These are phyloP conservation scores for Brachionus plicatilis DNA, from an alignment of 1,140 invertebrate species.

Conservation along the genomic window DNA sequence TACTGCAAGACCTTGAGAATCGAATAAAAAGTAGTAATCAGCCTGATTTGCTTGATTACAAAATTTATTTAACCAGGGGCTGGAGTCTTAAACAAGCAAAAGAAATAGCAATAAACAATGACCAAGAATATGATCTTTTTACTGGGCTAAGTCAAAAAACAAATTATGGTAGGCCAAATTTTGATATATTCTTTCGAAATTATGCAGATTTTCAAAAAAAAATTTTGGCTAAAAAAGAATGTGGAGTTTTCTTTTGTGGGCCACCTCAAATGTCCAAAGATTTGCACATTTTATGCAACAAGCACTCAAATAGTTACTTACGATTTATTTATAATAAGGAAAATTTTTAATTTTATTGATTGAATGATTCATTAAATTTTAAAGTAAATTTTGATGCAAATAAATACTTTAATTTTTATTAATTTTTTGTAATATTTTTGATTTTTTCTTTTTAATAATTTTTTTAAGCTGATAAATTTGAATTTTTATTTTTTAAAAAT, in stretches of 20 bases:
- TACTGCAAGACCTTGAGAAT: slow-evolving; percentile 44
- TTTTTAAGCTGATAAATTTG: too few relatives aligned
- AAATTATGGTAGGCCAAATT: slow-evolving; percentile 54
- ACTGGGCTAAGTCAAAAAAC: slow-evolving; percentile 54
- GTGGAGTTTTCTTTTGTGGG: slow-evolving; percentile 55
- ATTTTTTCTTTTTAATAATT: too few relatives aligned
- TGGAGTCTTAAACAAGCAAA: slow-evolving; percentile 51
- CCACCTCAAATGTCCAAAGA: slow-evolving; percentile 45
- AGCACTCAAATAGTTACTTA: slow-evolving; percentile 47
- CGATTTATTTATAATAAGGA: slow-evolving; percentile 56
- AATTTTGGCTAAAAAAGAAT: slow-evolving; percentile 43
- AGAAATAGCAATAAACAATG: not conserved
- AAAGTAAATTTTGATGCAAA: too few relatives aligned
- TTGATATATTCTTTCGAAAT: slow-evolving; percentile 49
- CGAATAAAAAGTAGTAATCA: slow-evolving; percentile 43
- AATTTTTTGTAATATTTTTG: too few relatives aligned
- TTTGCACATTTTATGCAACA: slow-evolving; percentile 51
- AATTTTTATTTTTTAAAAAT: too few relatives aligned
- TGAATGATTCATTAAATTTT: too few relatives aligned
- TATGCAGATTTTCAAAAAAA: slow-evolving; percentile 45
- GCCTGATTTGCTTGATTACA: slow-evolving; percentile 48
- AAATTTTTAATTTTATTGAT: slow-evolving; percentile 47
- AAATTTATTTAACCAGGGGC: slow-evolving; percentile 52
- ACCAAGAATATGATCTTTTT: slow-evolving; percentile 45
- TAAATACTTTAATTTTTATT: too few relatives aligned